Base-by-base conservation (phyloP, 1,140 invertebrate species). In the Calephelis virginiensis region DNA sequence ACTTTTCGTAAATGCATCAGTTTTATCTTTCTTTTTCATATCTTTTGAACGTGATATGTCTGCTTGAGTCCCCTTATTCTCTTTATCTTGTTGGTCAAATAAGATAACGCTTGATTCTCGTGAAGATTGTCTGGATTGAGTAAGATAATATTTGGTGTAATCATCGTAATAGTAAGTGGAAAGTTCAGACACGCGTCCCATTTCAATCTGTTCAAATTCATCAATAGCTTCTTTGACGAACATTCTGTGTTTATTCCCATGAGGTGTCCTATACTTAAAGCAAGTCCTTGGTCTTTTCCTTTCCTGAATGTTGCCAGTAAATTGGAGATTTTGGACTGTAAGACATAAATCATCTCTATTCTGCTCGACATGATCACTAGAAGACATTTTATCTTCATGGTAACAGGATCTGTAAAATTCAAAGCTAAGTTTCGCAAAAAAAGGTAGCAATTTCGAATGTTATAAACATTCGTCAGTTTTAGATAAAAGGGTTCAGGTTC, bases 271-370 rank as follows among this genome's bases (percentile, higher is more conserved):
- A 63, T 86, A 90, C 73, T 90, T 90, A 61, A 88, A 90, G 66
- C 82, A 80, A 3, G 81, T 85, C 47, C 80, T 74, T 8, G 80
- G 77, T 80, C 78, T 78, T 59, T 76, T 84, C 7, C 37, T 76
- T 48, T 80, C 75, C n/a, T 86, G 74, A 6, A 75, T 66, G 28
- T 82, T 73, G 14, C 86, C 88, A 63, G 81, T 72, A 65, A 89
- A 90, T 69, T 86, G 83, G 46, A 90, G 71, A 38, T 83, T 90
- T 77, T 87, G 86, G 7, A 90, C 86, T 9, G 86, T 75, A 0
- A 90, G 76, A 60, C 73, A 82, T 60, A 89, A 69, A 40, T 86
- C 77, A 17, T 81, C 71, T 6, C 64, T 50, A 11, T 74, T 66
- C 9, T 76, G 71, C 5, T 74, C 70, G 40, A 17, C 48, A 53